phyloP scores from a whole-genome alignment of 2,888 invertebrate species.

The Luffia ferchaultella region DNA sequence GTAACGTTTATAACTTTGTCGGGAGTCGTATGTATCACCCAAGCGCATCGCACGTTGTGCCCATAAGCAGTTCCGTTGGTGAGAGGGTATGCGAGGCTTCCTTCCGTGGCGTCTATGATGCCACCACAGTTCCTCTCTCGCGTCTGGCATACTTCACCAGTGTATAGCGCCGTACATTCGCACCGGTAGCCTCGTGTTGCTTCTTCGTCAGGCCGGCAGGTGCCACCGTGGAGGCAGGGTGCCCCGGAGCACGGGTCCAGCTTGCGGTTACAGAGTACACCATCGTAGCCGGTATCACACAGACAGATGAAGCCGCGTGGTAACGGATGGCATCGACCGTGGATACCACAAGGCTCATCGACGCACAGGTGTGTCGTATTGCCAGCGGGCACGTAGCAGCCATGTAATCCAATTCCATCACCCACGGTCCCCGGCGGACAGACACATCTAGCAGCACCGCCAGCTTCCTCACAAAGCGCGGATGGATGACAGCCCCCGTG shows the following conservation, averaged over 20 bases:
- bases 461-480: conserved; percentile 77
- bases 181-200: conserved; percentile 56
- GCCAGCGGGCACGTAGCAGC: conserved; percentile 64
- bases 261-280: conserved; percentile 67
- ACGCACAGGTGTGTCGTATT: conserved; percentile 48
- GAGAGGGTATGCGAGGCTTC: conserved; percentile 72
- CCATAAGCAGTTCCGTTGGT: conserved; percentile 57
- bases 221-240: conserved; percentile 86
- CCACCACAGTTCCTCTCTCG: conserved; percentile 52
- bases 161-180: conserved; percentile 71
- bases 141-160: conserved; percentile 72
- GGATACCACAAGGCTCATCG: conserved; percentile 59
- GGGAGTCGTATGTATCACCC: conserved; percentile 75
- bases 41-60: conserved; percentile 78
- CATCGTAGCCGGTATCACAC: conserved; percentile 69
- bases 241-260: conserved; percentile 71
- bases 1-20: conserved; percentile 80
- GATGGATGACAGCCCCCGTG: conserved; percentile 87
- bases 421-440: conserved; percentile 84
- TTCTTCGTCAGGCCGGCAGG: conserved; percentile 60
- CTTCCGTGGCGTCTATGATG: conserved; percentile 49
- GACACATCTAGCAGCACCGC: conserved; percentile 55
- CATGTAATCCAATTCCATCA: conserved; percentile 78
- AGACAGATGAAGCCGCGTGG: conserved; percentile 58
- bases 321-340: conserved; percentile 67